Base-by-base conservation (phyloP, 2,888 invertebrate species). In the Drosophila peninsularis region DNA sequence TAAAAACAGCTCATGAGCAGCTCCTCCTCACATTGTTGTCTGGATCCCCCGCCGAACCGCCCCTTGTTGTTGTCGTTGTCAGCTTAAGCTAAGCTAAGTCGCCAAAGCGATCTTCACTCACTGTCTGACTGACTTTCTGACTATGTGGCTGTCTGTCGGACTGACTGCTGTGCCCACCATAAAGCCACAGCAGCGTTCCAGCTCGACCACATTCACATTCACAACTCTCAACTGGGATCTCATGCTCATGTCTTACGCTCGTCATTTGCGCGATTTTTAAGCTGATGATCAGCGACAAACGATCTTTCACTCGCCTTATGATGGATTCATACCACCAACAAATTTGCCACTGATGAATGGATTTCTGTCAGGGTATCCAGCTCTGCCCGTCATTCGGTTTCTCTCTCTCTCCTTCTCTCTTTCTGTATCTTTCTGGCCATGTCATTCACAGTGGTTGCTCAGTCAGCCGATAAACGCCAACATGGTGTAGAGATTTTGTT, bases 321-420 rank as follows among this genome's bases (percentile, higher is more conserved):
- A 91, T 92, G 91, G 91, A 91, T 91, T 91, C 87, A 78, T 91
- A 92, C 91, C 92, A 90, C 91, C 91, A 91, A 90, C 91, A 91
- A 90, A 92, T 91, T 90, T 91, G 91, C 91, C 91, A 91, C 92
- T 91, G 91, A 91, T 91, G 91, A 91, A 91, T 91, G 91, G 91
- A 91, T 90, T 90, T 86, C 79, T 87, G 87, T 72, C 82, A 66
- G 63, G 45, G 54, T 68, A 65, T 65, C 71, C 61, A 50, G 55
- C 60, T 17, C 13, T 36, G 11, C 50, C 55, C 41, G 53, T 27
- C 53, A 53, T 53, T 13, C 49, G 30, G 53, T 53, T 34, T 36
- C 49, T 57, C 64, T 54, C 27, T 30, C 17, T 54, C 62, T 41
- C 42, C 24, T 47, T 42, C 27, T 36, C 52, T 55, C 73, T 52